These are phyloP conservation scores for Paramormyrops kingsleyae DNA, from an alignment of 2,113 vertebrate genomes.

Conservation along the genomic window DNA sequence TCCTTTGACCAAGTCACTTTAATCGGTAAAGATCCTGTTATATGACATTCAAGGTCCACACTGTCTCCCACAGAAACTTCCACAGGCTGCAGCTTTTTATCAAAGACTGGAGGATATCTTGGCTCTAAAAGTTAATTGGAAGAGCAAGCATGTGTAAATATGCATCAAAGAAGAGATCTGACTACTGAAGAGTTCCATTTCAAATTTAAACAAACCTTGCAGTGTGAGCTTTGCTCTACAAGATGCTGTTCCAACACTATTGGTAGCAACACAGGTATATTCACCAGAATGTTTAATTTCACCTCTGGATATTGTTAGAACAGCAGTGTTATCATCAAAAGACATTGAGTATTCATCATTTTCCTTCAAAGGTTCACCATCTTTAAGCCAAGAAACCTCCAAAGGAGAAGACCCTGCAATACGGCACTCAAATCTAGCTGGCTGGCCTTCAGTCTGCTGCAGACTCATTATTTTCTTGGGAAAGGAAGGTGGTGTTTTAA, in stretches of 20 bases:
- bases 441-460: constrained; percentile 73
- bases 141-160: constrained; percentile 24
- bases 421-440: constrained; percentile 83
- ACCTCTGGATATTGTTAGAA: constrained; percentile 72
- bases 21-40: no score
- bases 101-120: constrained; percentile 84
- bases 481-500: constrained; percentile 85
- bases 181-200: neutral
- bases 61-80: constrained; percentile 78
- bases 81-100: constrained; percentile 74
- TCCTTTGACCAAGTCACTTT: no score
- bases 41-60: no score
- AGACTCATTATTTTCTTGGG: constrained; percentile 88
- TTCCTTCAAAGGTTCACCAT: constrained; percentile 67
- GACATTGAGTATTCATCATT: constrained; percentile 68
- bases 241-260: constrained; percentile 84
- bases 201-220: constrained; percentile 70
- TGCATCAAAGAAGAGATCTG: neutral
- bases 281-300: constrained; percentile 77
- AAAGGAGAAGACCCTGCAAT: constrained; percentile 87
- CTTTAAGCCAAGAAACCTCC: constrained; percentile 88
- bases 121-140: constrained; percentile 73
- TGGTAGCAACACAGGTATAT: constrained; percentile 85
- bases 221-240: constrained; percentile 87
- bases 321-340: constrained; percentile 83